phyloP scores from a whole-genome alignment of 2,797 vertebrate species.

The Gouania willdenowi region DNA sequence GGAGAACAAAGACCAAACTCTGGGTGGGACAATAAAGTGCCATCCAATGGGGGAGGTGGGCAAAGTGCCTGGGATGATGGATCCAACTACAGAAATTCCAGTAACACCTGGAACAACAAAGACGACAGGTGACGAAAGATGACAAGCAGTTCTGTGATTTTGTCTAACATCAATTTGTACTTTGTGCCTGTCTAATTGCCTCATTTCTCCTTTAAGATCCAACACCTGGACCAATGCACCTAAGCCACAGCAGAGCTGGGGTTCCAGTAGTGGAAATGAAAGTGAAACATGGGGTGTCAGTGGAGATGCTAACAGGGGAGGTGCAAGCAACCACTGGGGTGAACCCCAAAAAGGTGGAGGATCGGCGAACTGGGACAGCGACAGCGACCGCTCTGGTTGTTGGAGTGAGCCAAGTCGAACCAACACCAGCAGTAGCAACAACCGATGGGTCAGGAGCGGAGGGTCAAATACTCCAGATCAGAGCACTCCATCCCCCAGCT shows the following conservation, averaged over 20 bases:
- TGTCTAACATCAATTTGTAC: not conserved
- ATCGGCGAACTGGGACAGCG: slow-evolving; percentile 85
- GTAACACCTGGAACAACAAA: slow-evolving; percentile 84
- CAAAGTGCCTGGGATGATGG: slow-evolving; percentile 87
- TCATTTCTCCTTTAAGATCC: slow-evolving; percentile 55
- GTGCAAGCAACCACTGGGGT: slow-evolving; percentile 84
- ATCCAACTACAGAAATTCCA: slow-evolving; percentile 72
- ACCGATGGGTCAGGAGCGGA: slow-evolving; percentile 74
- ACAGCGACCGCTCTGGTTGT: slow-evolving; percentile 87
- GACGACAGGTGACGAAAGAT: slow-evolving; percentile 85
- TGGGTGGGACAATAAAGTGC: slow-evolving; percentile 88
- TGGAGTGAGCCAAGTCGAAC: slow-evolving; percentile 84
- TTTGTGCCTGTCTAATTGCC: too few species aligned
- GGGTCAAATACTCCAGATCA: slow-evolving; percentile 78
- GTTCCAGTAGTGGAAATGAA: slow-evolving; percentile 60
- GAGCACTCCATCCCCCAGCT: slow-evolving; percentile 63
- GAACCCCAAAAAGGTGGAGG: slow-evolving; percentile 82
- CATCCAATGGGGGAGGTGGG: slow-evolving; percentile 69
- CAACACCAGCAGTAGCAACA: slow-evolving; percentile 76
- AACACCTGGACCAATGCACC: slow-evolving; percentile 83
- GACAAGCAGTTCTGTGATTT: slow-evolving; percentile 68
- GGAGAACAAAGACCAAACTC: slow-evolving; percentile 82
- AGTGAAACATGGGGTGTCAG: slow-evolving; percentile 80
- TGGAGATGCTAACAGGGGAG: slow-evolving; percentile 74
- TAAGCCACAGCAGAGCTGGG: slow-evolving; percentile 82